Percentiles rank a stretch among this genome's conserved stretches.
Evolutionary conservation across 2,797 vertebrate genomes (phyloP).

Genomic region (Epinephelus awoara): DNA sequence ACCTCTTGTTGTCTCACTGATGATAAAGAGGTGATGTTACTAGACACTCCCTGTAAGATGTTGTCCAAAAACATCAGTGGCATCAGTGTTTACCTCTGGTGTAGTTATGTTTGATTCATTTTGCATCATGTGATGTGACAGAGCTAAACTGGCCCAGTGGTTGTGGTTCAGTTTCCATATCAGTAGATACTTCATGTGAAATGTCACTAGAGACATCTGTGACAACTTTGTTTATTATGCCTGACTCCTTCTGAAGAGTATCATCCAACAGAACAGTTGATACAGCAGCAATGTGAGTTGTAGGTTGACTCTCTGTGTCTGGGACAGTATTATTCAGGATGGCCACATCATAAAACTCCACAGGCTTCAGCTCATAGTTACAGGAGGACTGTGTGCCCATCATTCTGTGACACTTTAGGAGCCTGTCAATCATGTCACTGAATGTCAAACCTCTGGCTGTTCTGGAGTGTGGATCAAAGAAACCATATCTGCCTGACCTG

Average conservation of each 20-base stretch:
- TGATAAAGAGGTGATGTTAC: neutral
- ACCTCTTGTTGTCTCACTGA: too few species aligned
- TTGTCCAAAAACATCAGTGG: too few species aligned
- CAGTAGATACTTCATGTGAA: too few species aligned
- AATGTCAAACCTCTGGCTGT: constrained; percentile 13
- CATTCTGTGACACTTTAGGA: neutral
- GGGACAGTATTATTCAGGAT: neutral
- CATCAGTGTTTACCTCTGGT: too few species aligned
- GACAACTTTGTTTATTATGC: too few species aligned
- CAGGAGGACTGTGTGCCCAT: neutral
- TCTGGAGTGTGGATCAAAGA: constrained; percentile 21
- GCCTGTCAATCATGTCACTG: neutral
- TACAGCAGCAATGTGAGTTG: neutral
- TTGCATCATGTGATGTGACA: too few species aligned
- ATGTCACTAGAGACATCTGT: too few species aligned
- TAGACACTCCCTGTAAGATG: too few species aligned
- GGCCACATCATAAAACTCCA: neutral
- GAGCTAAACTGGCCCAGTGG: too few species aligned
- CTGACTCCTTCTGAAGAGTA: neutral
- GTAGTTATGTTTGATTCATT: too few species aligned
- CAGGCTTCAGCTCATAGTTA: neutral
- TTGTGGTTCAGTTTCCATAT: too few species aligned
- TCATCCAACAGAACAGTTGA: neutral
- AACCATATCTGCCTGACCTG: constrained; percentile 2
- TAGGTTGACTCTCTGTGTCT: neutral